These are phyloP conservation scores for Medauroidea extradentata DNA, from an alignment of 1,140 invertebrate species.

Conservation along the genomic window DNA sequence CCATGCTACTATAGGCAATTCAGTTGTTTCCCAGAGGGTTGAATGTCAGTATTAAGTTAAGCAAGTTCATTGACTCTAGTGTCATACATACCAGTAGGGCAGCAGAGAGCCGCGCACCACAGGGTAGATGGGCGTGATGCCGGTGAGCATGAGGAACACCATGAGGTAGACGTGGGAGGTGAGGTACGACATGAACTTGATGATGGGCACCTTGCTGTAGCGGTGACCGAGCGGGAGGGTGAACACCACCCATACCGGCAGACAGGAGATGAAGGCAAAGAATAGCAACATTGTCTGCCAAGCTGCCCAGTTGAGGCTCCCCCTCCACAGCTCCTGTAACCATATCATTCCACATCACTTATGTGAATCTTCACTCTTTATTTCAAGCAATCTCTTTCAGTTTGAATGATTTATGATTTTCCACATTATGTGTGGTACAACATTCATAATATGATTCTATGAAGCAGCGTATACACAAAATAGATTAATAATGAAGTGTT, in stretches of 20 bases:
- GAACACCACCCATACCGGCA: constrained; percentile 94
- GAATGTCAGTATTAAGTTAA: too few species aligned
- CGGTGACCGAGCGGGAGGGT: constrained; percentile 92
- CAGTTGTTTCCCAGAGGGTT: too few species aligned
- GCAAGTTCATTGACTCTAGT: too few species aligned
- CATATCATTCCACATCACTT: too few species aligned
- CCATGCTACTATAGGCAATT: too few species aligned
- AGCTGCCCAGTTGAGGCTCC: constrained; percentile 89
- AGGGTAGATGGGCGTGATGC: constrained; percentile 82
- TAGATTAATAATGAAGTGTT: too few species aligned
- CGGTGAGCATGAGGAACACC: constrained; percentile 85
- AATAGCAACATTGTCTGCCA: constrained; percentile 93
- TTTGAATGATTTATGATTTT: too few species aligned
- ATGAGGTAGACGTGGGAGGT: constrained; percentile 98
- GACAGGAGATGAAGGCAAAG: constrained; percentile 85
- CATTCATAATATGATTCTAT: too few species aligned
- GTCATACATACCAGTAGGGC: constrained; percentile 47
- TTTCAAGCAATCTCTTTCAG: neutral
- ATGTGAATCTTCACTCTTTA: neutral
- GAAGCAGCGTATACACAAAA: too few species aligned
- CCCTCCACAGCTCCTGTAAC: constrained; percentile 96
- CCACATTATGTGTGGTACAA: too few species aligned
- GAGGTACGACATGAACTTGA: constrained; percentile 99
- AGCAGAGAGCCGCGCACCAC: constrained; percentile 67
- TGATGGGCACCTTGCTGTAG: constrained; percentile 95